Conservation (phyloP, 2,797 vertebrate genomes). For the Protonibea diacanthus region DNA sequence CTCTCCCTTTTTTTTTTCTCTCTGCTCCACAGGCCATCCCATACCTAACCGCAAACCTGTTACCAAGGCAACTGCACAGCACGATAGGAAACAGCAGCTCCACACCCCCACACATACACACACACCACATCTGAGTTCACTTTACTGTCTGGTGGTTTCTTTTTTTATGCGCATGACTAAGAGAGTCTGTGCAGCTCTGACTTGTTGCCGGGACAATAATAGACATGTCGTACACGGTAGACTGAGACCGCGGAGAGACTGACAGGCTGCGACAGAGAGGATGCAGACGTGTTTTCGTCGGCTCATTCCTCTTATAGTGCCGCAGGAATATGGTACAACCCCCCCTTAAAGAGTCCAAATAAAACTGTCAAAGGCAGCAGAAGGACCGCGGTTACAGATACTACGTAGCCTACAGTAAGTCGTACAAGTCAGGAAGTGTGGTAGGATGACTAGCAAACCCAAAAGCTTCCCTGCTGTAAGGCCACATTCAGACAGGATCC, state of each 20-base stretch:
- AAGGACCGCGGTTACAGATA: neutral
- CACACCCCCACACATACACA: slow-evolving; percentile 15
- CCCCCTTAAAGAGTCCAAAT: neutral
- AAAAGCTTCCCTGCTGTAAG: too few species aligned
- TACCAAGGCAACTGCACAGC: slow-evolving; percentile 66
- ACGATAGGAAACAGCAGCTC: slow-evolving; percentile 60
- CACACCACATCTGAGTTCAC: slow-evolving; percentile 63
- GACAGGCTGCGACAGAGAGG: neutral
- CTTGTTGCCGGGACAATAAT: slow-evolving; percentile 28
- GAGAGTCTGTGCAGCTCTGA: slow-evolving; percentile 23
- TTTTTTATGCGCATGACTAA: slow-evolving; percentile 25
- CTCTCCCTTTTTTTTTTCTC: slow-evolving; percentile 37
- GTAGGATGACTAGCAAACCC: neutral
- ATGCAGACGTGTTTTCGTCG: neutral
- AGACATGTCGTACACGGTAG: slow-evolving; percentile 1
- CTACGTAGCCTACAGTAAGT: neutral
- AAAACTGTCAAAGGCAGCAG: neutral
- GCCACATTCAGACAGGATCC: too few species aligned
- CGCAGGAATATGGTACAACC: neutral
- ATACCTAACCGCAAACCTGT: slow-evolving; percentile 61
- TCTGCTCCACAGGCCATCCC: slow-evolving; percentile 47
- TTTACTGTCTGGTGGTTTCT: slow-evolving; percentile 49
- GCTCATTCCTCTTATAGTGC: neutral
- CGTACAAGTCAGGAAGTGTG: neutral
- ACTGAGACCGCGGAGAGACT: neutral